Conservation (phyloP, 30 jellyfish, hydroid and myxozoan species). For the Aurelia coerulea region DNA sequence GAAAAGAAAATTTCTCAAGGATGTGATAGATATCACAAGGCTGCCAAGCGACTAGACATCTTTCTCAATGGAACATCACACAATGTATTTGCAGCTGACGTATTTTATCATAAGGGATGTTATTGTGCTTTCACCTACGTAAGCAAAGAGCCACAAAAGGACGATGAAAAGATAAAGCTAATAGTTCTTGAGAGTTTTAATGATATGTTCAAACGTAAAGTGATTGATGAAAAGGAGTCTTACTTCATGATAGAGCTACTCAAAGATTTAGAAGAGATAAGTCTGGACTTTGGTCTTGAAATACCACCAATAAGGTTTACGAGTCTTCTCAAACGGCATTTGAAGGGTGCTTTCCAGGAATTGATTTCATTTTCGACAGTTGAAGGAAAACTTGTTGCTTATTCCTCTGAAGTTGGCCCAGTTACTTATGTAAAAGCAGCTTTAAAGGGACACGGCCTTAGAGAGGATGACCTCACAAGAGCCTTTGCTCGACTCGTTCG, state of each 20-base stretch:
- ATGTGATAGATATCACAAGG: constrained; percentile 33
- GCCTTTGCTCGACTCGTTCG: constrained; percentile 51
- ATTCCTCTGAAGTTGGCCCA: too few species aligned
- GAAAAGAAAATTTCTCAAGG: constrained; percentile 25
- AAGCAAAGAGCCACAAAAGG: constrained; percentile 43
- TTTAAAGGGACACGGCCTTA: too few species aligned
- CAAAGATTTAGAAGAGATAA: constrained; percentile 48
- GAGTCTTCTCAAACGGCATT: too few species aligned
- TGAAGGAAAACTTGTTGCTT: too few species aligned
- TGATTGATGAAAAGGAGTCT: constrained; percentile 41
- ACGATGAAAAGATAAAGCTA: constrained; percentile 26
- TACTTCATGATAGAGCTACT: constrained; percentile 45
- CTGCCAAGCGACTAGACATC: constrained; percentile 62
- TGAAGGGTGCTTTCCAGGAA: too few species aligned
- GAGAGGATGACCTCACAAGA: too few species aligned
- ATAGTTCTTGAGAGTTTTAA: constrained; percentile 31
- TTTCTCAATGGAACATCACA: constrained; percentile 41
- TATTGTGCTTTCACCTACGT: constrained; percentile 31
- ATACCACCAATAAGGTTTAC: constrained; percentile 55
- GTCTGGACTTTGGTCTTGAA: constrained; percentile 42
- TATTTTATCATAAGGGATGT: constrained; percentile 44
- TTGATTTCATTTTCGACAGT: too few species aligned
- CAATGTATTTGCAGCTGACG: constrained; percentile 53
- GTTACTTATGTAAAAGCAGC: too few species aligned
- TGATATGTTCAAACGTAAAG: constrained; percentile 44